phyloP scores from a whole-genome alignment of 2,888 invertebrate species.

The Oxyteleia sp. region DNA sequence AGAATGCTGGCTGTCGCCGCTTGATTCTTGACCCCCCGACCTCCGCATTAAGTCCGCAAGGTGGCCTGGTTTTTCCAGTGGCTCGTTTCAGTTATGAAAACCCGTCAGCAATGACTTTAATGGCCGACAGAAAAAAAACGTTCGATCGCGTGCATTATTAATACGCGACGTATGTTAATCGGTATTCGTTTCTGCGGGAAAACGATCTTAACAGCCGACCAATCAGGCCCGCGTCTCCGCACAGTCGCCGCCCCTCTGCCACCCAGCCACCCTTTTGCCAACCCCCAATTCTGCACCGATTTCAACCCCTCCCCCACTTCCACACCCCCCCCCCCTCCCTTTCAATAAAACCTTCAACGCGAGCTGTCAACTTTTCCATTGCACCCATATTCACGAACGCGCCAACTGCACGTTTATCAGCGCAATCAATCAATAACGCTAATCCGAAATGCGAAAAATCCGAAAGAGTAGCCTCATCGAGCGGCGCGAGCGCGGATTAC shows the following conservation, averaged over 20 bases:
- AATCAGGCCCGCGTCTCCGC: slow-evolving; percentile 32
- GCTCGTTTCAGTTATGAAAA: slow-evolving; percentile 56
- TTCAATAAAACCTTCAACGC: no score
- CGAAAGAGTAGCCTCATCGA: no score
- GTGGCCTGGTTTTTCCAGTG: slow-evolving; percentile 58
- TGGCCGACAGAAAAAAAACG: slow-evolving; percentile 49
- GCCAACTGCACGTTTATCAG: no score
- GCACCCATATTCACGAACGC: no score
- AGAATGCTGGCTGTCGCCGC: slow-evolving; percentile 12
- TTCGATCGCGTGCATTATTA: slow-evolving; percentile 61
- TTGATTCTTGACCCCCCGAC: slow-evolving; percentile 60
- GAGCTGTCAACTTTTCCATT: no score
- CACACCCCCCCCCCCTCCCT: no score
- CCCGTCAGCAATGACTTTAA: slow-evolving; percentile 63
- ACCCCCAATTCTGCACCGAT: no score
- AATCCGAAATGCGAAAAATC: no score
- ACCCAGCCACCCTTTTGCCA: no score
- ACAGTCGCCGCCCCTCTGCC: slow-evolving; percentile 22
- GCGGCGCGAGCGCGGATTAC: no score
- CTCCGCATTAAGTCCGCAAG: slow-evolving; percentile 45
- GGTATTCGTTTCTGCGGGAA: background rate
- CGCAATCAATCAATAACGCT: no score
- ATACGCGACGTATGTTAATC: slow-evolving; percentile 55
- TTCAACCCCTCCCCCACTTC: no score
- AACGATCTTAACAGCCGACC: slow-evolving; percentile 30